phyloP scores from a whole-genome alignment of 1,140 invertebrate genomes.

The Meloidogyne exigua region DNA sequence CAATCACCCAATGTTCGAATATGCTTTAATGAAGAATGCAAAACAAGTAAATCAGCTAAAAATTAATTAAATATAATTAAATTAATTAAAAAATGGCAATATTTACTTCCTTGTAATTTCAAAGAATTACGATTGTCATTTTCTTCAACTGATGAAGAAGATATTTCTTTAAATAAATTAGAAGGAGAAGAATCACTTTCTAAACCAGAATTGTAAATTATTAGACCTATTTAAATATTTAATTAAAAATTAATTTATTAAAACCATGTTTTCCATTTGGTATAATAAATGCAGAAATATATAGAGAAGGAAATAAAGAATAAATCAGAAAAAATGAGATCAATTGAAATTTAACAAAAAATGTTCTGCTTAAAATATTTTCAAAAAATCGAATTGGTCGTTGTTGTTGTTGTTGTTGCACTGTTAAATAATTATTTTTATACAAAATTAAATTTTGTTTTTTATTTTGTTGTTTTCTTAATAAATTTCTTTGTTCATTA shows the following conservation, averaged over 20 bases:
- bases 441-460: neutral
- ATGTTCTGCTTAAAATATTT: neutral
- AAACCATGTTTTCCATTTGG: neutral
- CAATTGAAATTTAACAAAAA: neutral
- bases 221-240: neutral
- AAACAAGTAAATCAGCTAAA: neutral
- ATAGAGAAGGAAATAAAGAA: slow-evolving; percentile 1
- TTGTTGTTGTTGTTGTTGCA: neutral
- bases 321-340: neutral
- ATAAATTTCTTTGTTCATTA: neutral
- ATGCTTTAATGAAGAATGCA: neutral
- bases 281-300: neutral
- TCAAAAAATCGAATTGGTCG: neutral
- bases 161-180: neutral
- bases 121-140: neutral
- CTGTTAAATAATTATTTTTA: neutral
- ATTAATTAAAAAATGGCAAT: no score
- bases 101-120: neutral
- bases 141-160: neutral
- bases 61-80: neutral
- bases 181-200: neutral
- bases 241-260: neutral
- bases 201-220: neutral
- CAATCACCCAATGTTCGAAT: neutral
- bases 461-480: neutral